Evolutionary conservation across 2,888 invertebrate species (phyloP), one percentile per base, ranked within the genome.

Genomic region (Hecatera dysodea): DNA sequence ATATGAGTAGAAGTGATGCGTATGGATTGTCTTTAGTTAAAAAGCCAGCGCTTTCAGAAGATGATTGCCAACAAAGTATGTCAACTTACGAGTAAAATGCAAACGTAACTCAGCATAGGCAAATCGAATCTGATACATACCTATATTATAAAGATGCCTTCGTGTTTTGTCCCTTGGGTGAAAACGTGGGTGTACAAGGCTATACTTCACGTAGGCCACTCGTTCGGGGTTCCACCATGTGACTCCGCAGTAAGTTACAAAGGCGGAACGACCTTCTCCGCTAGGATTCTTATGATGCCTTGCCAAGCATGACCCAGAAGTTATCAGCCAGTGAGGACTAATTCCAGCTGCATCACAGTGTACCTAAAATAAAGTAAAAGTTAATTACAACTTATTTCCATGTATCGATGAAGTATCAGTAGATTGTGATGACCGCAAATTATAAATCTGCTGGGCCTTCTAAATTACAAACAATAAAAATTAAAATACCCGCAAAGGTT

Each of bases 311-410:
- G 94, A 87, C 0, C 90, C 95, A 11, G 95, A 88, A 12, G 92
- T 90, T 33, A 95, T 79, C 29, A 95, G 76, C 95, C 95, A 95
- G 81, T 95, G 93, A 4, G 90, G 86, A 78, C 91, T 95, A 48
- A 95, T 89, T 15, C 90, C 90, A 17, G 94, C 95, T 22, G 94
- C 93, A 69, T 95, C 95, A 76, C 95, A 95, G 70, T 90, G 89
- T 55, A 94, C 89, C 95, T 95, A 75, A 52, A 86, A 86, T 55
- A 63, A 27, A 44, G 6, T 29, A n/a, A 67, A 24, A 52, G 22
- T 50, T 66, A 59, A 33, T 55, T 24, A 33, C 0, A 17, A 11
- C 1, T 33, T 73, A 12, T 33, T 8, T 33, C 8, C 33, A 33
- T 33, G 8, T 33, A 29, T 6, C 2, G 4, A 4, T 4, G 29